Conservation (phyloP, 1,140 invertebrate species). For the Ridgeia piscesae region DNA sequence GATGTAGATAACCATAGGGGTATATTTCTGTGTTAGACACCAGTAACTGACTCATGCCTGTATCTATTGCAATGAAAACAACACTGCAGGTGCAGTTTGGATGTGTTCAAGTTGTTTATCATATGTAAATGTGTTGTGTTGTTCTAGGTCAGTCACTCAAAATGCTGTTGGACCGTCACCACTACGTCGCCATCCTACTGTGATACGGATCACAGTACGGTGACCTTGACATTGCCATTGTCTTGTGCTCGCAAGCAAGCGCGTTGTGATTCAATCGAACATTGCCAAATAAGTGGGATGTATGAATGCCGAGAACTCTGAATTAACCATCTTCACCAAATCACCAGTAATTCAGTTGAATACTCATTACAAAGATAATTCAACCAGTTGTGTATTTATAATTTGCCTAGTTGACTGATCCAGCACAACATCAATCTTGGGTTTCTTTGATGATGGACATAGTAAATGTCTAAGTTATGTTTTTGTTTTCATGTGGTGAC, state of each 20-base stretch:
- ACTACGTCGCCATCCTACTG: slow-evolving; percentile 56
- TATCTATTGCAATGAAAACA: no score
- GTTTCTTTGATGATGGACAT: not conserved
- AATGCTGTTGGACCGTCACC: slow-evolving; percentile 55
- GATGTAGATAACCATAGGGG: not conserved
- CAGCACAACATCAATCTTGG: not conserved
- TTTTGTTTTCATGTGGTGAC: not conserved
- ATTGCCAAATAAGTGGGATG: not conserved
- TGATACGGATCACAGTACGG: not conserved
- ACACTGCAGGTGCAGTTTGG: not conserved
- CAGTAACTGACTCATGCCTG: no score
- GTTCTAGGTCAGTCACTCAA: slow-evolving; percentile 56
- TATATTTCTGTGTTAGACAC: not conserved
- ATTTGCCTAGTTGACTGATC: not conserved
- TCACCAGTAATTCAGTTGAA: not conserved
- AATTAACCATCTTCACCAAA: not conserved
- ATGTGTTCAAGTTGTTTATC: slow-evolving; percentile 12
- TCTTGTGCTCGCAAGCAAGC: not conserved
- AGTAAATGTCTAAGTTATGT: not conserved
- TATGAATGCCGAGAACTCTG: not conserved
- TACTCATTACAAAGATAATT: not conserved
- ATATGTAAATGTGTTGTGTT: slow-evolving; percentile 26
- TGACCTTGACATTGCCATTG: not conserved
- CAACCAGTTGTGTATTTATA: not conserved
- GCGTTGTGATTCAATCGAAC: not conserved